Conservation (phyloP, 2,797 vertebrate genomes). For the Balearica regulorum region DNA sequence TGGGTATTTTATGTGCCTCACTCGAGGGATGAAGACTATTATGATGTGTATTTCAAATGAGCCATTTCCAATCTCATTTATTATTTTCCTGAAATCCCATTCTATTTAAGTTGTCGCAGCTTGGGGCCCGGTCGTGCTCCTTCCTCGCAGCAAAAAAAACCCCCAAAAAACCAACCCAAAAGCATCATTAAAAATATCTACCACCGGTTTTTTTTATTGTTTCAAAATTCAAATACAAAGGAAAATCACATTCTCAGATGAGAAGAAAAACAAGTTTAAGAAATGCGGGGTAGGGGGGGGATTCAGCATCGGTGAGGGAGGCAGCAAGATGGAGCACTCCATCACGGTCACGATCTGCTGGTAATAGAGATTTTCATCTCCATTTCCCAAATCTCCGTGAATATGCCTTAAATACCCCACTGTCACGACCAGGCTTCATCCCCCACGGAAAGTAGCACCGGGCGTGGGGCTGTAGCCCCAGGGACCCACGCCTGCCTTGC, state of each 20-base stretch:
- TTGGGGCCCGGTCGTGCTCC: neutral
- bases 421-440: fast-evolving
- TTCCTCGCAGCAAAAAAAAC: neutral
- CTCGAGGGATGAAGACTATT: neutral
- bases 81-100: neutral
- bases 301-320: neutral
- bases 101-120: conserved; percentile 19
- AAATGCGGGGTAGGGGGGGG: neutral
- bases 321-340: fast-evolving
- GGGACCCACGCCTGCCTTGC: no score
- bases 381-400: fast-evolving
- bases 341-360: fast-evolving
- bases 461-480: neutral
- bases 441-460: fast-evolving
- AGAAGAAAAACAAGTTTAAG: neutral
- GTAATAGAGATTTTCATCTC: no score
- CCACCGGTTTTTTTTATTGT: neutral
- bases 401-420: fast-evolving
- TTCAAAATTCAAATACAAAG: neutral
- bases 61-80: conserved; percentile 23
- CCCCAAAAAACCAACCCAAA: neutral
- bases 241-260: neutral
- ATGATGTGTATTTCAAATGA: conserved; percentile 14
- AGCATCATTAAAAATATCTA: neutral
- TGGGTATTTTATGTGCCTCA: neutral